Base-by-base conservation (phyloP, 2,888 invertebrate genomes). In the Chamaedrilus cognettii region DNA sequence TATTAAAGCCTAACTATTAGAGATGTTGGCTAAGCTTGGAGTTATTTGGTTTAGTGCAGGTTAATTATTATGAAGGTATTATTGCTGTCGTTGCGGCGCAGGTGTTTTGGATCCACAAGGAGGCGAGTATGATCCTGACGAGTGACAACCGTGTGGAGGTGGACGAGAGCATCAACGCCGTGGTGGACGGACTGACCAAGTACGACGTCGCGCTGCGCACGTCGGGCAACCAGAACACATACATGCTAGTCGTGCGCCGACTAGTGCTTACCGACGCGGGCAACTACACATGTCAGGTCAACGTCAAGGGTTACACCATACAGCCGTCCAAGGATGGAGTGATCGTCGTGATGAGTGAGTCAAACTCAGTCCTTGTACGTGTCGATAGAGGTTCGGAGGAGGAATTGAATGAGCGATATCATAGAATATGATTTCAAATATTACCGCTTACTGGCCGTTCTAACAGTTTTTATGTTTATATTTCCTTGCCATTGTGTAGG, bases 41-140 rank as follows among this genome's bases (percentile, higher is more conserved):
- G 42, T 11, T 42, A n/a, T n/a, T n/a, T n/a, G n/a, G n/a, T n/a
- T n/a, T n/a, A n/a, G n/a, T n/a, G n/a, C n/a, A n/a, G n/a, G n/a
- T n/a, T n/a, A n/a, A n/a, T n/a, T n/a, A n/a, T n/a, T n/a, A n/a
- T n/a, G n/a, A n/a, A n/a, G n/a, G n/a, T n/a, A n/a, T n/a, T n/a
- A n/a, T n/a, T n/a, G n/a, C n/a, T n/a, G n/a, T n/a, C n/a, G n/a
- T n/a, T n/a, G n/a, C n/a, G n/a, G n/a, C n/a, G n/a, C n/a, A 66
- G 67, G 71, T 71, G 5, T 68, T 67, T 57, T 72, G 72, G 72
- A 68, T 68, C n/a, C 70, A 72, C 60, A 65, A 60, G 42, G 60
- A 59, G n/a, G 50, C 64, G 2, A 59, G 65, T 67, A 70, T 61
- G n/a, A 61, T 65, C 26, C 61, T 72, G 1, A 67, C 70, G 3